Base-by-base conservation (phyloP, 2,888 invertebrate species). In the Neoascia interrupta region DNA sequence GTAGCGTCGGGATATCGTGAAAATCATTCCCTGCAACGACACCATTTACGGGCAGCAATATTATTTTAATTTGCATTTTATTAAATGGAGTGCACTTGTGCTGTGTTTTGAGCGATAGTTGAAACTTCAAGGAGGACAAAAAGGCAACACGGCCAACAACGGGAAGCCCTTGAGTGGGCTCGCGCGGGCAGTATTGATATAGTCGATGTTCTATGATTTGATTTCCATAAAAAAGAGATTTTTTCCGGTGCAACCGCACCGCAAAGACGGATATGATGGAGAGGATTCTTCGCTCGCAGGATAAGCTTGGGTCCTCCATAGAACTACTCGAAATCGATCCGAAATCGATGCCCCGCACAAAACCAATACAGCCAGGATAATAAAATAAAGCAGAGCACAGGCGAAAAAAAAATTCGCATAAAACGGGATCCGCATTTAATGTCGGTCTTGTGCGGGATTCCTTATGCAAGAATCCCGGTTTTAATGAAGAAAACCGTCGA, bases 21-120 rank as follows among this genome's bases (percentile, higher is more conserved):
- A 36, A 72, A 79, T 72, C 60, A 64, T 72, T 72, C 72, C 60
- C 66, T 64, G 64, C 76, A 70, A 72, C 60, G 76, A 79, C 76
- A 72, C 72, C 64, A 79, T 72, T 79, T 79, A 72, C 72, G 72
- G 72, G 39, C 60, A 54, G 72, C 70, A 66, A 79, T 79, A 79
- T 79, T 79, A 79, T 79, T 79, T 79, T 79, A 79, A 79, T 79
- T 79, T 79, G 76, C 76, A 79, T 79, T 70, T 79, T 79, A 79
- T 79, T 79, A 79, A 72, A 79, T 79, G 66, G 72, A 79, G 76
- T 79, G 76, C 76, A 72, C 76, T 79, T 79, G 76, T 72, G 47
- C 66, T 56, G 41, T 79, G 70, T 66, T 79, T 72, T 79, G 72
- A 72, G 70, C 19, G 64, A 70, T 76, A 70, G 56, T 63, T 69